Conservation (phyloP, 2,797 vertebrate genomes). For the Leptodactylus fallax region DNA sequence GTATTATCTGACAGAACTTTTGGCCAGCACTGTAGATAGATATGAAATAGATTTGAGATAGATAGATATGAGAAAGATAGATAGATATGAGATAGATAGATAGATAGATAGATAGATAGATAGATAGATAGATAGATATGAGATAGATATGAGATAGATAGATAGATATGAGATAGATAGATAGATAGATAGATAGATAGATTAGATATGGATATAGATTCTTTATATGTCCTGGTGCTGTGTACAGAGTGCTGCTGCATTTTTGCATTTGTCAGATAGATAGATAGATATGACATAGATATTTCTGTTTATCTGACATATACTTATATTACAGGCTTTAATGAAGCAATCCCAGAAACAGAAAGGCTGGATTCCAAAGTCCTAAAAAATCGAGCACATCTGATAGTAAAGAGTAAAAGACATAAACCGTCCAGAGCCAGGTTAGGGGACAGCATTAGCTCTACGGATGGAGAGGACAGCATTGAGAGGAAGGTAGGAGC, state of each 20-base stretch:
- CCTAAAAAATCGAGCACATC: conserved; percentile 79
- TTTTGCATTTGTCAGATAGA: too few species aligned
- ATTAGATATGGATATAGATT: too few species aligned
- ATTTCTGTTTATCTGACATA: not conserved
- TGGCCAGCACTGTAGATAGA: too few species aligned
- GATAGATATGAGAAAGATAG: not conserved
- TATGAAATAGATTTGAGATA: not conserved
- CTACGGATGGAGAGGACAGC: conserved; percentile 85
- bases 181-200: not conserved
- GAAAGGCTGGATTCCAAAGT: conserved; percentile 81
- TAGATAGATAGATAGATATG: conserved; percentile 13
- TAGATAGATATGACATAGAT: not conserved
- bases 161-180: conserved; percentile 7
- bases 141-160: conserved; percentile 7
- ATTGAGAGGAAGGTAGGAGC: conserved; percentile 78
- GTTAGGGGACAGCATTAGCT: conserved; percentile 81
- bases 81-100: not conserved
- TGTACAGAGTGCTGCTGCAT: too few species aligned
- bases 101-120: conserved; percentile 3
- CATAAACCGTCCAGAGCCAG: conserved; percentile 77
- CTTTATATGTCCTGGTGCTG: too few species aligned
- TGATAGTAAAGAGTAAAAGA: conserved; percentile 79
- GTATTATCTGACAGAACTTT: too few species aligned
- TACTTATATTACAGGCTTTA: conserved; percentile 71
- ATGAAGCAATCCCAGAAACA: conserved; percentile 80